Conservation (phyloP, 2,797 vertebrate genomes). For the Onychomys torridus region DNA sequence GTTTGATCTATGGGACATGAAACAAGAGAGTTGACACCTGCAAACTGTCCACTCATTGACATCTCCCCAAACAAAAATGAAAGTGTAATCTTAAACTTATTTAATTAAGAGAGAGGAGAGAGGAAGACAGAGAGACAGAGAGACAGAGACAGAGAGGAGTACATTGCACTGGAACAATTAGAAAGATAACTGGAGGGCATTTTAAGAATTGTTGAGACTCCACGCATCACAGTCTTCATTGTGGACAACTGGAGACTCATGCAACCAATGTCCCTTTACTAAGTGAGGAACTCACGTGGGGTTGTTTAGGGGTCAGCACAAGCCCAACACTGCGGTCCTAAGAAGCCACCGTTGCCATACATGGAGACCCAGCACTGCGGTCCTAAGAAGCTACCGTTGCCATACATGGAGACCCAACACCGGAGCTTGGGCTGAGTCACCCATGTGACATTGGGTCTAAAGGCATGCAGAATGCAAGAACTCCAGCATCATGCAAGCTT, state of each 20-base stretch:
- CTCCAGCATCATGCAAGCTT: neutral
- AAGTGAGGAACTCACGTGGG: neutral
- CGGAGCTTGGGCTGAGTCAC: neutral
- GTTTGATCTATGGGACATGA: too few species aligned
- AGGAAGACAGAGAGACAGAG: too few species aligned
- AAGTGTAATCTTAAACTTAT: neutral
- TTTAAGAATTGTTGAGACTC: neutral
- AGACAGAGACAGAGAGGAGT: neutral
- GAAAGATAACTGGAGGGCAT: neutral
- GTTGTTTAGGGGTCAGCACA: neutral
- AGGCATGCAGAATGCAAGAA: neutral
- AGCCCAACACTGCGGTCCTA: neutral
- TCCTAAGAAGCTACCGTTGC: neutral
- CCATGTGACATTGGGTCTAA: neutral
- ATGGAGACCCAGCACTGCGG: neutral
- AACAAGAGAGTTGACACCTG: neutral
- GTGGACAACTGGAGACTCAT: neutral
- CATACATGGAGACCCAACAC: neutral
- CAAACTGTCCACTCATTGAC: neutral
- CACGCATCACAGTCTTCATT: neutral
- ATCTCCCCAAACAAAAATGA: neutral
- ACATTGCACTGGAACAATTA: neutral
- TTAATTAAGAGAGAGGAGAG: neutral
- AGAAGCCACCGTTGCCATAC: neutral
- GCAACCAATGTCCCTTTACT: neutral